Percentiles rank a stretch among this genome's conserved stretches.
These are phyloP conservation scores for Hydrolagus affinis DNA, from an alignment of 2,113 vertebrate species.

Conservation along the genomic window DNA sequence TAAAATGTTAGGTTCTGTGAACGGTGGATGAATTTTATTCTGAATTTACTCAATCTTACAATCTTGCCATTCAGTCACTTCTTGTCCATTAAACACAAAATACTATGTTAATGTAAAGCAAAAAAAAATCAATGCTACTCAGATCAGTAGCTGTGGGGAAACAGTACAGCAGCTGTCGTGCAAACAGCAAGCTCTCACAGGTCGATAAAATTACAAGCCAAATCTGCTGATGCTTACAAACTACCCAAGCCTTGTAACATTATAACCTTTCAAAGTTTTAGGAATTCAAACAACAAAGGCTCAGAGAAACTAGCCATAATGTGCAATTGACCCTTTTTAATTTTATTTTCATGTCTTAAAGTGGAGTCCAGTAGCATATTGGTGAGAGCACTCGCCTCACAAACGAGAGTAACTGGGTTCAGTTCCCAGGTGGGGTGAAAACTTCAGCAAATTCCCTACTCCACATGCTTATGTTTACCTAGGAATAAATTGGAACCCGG, in stretches of 20 bases:
- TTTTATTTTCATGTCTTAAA: background rate
- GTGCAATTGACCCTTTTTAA: background rate
- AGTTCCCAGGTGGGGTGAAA: no score
- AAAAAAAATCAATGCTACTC: slow-evolving; percentile 74
- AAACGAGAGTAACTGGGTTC: no score
- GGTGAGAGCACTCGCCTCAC: no score
- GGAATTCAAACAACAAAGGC: slow-evolving; percentile 60
- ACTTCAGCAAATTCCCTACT: no score
- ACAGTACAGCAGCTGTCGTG: slow-evolving; percentile 71
- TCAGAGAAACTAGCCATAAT: slow-evolving; percentile 41
- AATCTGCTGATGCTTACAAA: slow-evolving; percentile 81
- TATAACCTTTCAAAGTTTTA: slow-evolving; percentile 75
- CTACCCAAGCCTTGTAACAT: slow-evolving; percentile 59
- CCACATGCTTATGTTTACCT: no score
- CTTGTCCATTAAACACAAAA: slow-evolving; percentile 79
- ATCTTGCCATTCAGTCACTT: slow-evolving; percentile 77
- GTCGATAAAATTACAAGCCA: slow-evolving; percentile 80
- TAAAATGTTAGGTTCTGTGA: background rate
- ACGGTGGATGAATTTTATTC: slow-evolving; percentile 18
- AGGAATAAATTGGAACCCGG: no score
- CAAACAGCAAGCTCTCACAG: slow-evolving; percentile 71
- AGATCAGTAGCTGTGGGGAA: slow-evolving; percentile 78
- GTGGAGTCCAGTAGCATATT: background rate
- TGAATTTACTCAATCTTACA: background rate
- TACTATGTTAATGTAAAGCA: slow-evolving; percentile 77